These are phyloP conservation scores for Macrostomum lignano DNA, from an alignment of 1,140 invertebrate genomes.

Conservation along the genomic window DNA sequence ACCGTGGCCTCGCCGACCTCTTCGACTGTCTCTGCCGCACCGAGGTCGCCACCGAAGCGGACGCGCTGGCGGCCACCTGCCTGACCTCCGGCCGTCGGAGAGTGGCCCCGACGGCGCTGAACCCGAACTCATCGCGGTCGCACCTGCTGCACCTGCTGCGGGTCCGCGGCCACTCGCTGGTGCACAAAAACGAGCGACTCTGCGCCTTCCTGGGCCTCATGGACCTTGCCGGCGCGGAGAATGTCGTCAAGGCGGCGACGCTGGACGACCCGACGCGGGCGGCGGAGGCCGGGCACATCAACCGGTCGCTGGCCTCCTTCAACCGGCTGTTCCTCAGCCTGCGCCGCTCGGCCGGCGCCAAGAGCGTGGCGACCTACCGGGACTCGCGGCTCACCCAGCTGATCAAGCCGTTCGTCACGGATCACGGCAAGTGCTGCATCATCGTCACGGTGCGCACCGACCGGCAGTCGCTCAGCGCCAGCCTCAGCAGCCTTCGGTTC, in stretches of 20 bases:
- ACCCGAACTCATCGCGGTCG: background rate
- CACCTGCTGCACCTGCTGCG: background rate
- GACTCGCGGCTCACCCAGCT: background rate
- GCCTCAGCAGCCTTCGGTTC: background rate
- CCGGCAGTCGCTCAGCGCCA: background rate
- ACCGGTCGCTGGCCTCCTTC: background rate
- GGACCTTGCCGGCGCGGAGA: background rate
- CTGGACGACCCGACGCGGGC: background rate
- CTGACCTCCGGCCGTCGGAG: background rate
- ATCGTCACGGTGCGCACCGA: conserved; percentile 1
- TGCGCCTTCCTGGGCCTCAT: background rate
- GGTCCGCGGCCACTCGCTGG: background rate
- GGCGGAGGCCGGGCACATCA: background rate
- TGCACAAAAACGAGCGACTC: background rate
- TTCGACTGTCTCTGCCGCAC: background rate
- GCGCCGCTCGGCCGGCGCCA: background rate
- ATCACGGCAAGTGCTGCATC: background rate
- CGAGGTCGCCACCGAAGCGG: background rate
- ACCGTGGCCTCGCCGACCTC: background rate
- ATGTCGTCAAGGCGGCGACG: conserved; percentile 1
- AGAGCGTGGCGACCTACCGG: background rate
- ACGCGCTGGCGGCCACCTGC: background rate
- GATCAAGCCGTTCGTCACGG: background rate
- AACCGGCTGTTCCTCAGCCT: conserved; percentile 2
- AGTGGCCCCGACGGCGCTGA: background rate